Conservation (phyloP, 2,113 vertebrate genomes). For the Carassius carassius region DNA sequence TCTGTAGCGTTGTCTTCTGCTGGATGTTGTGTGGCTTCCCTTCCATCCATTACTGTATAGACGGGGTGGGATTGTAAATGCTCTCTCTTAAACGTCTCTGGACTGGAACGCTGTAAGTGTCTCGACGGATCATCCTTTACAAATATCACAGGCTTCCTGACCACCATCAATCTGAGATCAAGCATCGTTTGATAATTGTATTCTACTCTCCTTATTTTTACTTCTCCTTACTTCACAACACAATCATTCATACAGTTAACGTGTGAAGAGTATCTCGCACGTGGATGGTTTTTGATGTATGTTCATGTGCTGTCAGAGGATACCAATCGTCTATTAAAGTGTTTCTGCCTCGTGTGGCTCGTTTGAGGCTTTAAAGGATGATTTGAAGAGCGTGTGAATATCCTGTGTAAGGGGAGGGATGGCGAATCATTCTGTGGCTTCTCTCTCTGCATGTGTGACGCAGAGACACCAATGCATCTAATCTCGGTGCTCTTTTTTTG, state of each 20-base stretch:
- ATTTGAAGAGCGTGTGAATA: neutral
- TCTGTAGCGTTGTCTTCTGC: slow-evolving; percentile 97
- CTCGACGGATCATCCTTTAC: slow-evolving; percentile 36
- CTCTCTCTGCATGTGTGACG: neutral
- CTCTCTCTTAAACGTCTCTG: slow-evolving; percentile 72
- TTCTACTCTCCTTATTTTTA: neutral
- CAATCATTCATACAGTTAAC: neutral
- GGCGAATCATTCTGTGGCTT: neutral
- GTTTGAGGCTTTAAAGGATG: neutral
- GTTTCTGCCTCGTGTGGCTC: neutral
- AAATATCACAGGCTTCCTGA: no score
- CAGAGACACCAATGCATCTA: neutral
- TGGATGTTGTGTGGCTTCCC: slow-evolving; percentile 97
- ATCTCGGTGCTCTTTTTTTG: neutral
- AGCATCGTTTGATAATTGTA: no score
- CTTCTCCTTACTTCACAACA: neutral
- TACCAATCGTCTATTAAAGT: neutral
- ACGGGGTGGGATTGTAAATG: slow-evolving; percentile 94
- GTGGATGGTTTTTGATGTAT: neutral
- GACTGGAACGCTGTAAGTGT: slow-evolving; percentile 93
- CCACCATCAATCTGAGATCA: no score
- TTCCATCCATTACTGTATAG: slow-evolving; percentile 95
- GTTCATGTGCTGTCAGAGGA: neutral
- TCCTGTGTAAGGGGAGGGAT: neutral
- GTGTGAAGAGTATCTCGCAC: no score